Conservation (phyloP, 2,113 vertebrate species). For the Silurus asotus region DNA sequence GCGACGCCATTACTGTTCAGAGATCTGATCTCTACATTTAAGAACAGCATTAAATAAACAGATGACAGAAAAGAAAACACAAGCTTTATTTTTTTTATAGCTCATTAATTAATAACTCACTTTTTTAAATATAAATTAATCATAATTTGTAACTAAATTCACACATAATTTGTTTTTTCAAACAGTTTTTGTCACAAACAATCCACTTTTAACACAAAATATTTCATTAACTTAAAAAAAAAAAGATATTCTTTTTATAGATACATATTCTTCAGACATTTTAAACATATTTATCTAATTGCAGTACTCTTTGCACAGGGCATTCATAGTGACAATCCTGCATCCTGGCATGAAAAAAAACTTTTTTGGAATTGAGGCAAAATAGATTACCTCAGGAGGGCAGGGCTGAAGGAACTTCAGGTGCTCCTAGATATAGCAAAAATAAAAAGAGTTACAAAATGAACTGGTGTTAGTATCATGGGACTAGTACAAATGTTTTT, state of each 20-base stretch:
- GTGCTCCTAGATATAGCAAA: neutral
- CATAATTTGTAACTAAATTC: neutral
- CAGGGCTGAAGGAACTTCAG: neutral
- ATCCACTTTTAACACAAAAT: neutral
- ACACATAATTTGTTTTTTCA: neutral
- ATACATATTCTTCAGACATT: neutral
- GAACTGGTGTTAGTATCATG: neutral
- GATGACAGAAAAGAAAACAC: neutral
- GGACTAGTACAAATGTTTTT: neutral
- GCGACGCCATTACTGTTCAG: neutral
- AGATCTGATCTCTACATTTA: neutral
- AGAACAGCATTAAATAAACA: neutral
- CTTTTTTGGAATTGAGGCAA: neutral
- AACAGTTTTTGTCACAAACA: neutral
- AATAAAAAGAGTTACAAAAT: neutral
- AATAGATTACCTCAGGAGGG: neutral
- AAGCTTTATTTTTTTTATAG: conserved; percentile 33
- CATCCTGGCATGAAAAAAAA: neutral
- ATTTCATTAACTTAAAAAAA: neutral
- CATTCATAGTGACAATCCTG: neutral
- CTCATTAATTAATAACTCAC: neutral
- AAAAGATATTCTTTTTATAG: no score
- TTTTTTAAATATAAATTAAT: neutral
- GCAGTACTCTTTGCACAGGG: neutral
- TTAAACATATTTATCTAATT: neutral